Conservation (phyloP, 2,797 vertebrate genomes). For the Tolypeutes matacus region DNA sequence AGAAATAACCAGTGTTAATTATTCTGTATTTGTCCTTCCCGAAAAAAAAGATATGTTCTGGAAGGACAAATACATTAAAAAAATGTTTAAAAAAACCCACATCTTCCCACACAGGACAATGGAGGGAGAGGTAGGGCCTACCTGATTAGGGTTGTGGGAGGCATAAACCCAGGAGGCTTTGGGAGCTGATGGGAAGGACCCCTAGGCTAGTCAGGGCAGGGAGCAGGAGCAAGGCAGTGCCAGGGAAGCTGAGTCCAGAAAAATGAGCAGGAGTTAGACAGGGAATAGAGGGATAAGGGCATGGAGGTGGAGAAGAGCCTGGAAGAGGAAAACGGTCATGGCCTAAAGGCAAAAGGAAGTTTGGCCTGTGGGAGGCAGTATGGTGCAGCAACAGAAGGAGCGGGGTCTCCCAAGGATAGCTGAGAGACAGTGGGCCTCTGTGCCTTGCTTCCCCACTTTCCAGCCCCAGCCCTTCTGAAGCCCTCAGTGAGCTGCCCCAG, state of each 20-base stretch:
- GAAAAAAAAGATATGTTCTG: no score
- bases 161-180: not conserved
- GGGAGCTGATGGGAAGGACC: not conserved
- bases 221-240: not conserved
- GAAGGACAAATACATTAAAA: no score
- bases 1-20: no score
- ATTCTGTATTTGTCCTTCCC: no score
- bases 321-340: not conserved
- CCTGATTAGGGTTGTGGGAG: not conserved
- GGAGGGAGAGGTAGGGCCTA: not conserved
- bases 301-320: not conserved
- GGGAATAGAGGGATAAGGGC: not conserved
- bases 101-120: not conserved
- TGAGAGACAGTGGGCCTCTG: not conserved
- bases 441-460: not conserved
- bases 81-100: no score
- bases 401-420: not conserved
- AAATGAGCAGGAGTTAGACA: not conserved
- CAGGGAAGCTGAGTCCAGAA: constrained; percentile 7
- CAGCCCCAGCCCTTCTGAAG: not conserved
- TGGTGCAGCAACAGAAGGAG: no score
- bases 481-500: not conserved
- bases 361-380: not conserved
- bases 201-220: not conserved
- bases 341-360: constrained; percentile 3